Evolutionary conservation across 2,797 vertebrate species (phyloP), one percentile per base, ranked within the genome.

Genomic region (Sarcoramphus papa): DNA sequence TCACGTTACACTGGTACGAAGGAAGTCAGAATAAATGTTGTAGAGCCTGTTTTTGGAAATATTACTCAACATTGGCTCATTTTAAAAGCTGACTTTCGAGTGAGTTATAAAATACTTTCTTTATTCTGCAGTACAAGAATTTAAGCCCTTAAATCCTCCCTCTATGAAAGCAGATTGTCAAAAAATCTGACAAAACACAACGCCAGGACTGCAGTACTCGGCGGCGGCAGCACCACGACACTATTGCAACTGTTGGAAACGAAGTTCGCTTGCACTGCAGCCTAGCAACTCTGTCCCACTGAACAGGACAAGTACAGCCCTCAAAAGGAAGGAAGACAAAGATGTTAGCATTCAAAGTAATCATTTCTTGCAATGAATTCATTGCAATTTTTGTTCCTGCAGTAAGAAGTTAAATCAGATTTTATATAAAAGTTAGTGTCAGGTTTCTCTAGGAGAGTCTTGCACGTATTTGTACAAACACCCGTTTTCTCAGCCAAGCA

Each of bases 71-170:
- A 17, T 17, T 10, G 43, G 74, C 51, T 94, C 78, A 17, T n/a
- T 60, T 57, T 14, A 54, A 79, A 90, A 87, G 88, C 79, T 27
- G 53, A 59, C 35, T 63, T 89, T 28, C 0, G 24, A 92, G 35
- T 0, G 2, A 91, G 35, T n/a, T 53, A 45, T 22, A 91, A 84
- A 95, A 76, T 14, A 51, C 28, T 82, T 40, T 2, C 63, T 63
- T 68, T 79, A 10, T 37, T 80, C 92, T 80, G 94, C 93, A 95
- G 84, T 78, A 74, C 80, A 80, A 63, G 75, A 93, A 85, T 90
- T 89, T 17, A 94, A 97, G 97, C 96, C 97, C 92, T 97, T 97
- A 84, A 74, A 63, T 75, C 90, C 94, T 91, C 91, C 90, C 78
- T 94, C 95, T 85, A 3, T 0, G 35, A 83, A 79, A 92, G 89